Base-by-base conservation (phyloP, 2,888 invertebrate genomes). In the Stegana nigrithorax region DNA sequence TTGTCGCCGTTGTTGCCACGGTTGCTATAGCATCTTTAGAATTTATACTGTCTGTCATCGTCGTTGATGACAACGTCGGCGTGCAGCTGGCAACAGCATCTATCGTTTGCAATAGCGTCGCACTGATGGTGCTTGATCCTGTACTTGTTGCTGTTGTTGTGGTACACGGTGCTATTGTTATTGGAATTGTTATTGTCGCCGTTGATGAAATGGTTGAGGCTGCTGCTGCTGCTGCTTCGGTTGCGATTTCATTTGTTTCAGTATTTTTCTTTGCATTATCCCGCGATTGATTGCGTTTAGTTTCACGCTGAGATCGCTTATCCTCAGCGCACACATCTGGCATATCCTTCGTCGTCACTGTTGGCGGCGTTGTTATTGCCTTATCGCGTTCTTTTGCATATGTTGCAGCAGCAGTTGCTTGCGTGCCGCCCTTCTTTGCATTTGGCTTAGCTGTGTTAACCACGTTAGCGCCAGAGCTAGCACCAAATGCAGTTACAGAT, bases 251-350 rank as follows among this genome's bases (percentile, higher is more conserved):
- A n/a, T 23, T 21, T 2, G 58, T 25, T 10, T 6, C 14, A 51
- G 32, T 3, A 58, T 17, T 7, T 59, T 61, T 4, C 21, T 50
- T 23, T 60, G 25, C 56, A 25, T 51, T 53, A 36, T 23, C 25
- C n/a, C n/a, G n/a, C 6, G 27, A 44, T 42, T 29, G 56, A 51
- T 39, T 4, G 47, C 60, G 65, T 36, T 72, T 72, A 2, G 62
- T 53, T 56, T 66, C 66, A 29, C 69, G 68, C 14, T 66, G 53
- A 5, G 70, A 67, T 5, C 64, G 65, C 23, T 69, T 64, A 14
- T 67, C 64, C 10, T 68, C 68, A 10, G 67, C 21, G n/a, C 53
- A n/a, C 23, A 64, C 64, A 55, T 67, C 66, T 21, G 68, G 67
- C n/a, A 67, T 67, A 6, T 26, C 0, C 14, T 62, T 66, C 4